Evolutionary conservation across 2,888 invertebrate genomes (phyloP).

Genomic region (Xiphydria camelus): DNA sequence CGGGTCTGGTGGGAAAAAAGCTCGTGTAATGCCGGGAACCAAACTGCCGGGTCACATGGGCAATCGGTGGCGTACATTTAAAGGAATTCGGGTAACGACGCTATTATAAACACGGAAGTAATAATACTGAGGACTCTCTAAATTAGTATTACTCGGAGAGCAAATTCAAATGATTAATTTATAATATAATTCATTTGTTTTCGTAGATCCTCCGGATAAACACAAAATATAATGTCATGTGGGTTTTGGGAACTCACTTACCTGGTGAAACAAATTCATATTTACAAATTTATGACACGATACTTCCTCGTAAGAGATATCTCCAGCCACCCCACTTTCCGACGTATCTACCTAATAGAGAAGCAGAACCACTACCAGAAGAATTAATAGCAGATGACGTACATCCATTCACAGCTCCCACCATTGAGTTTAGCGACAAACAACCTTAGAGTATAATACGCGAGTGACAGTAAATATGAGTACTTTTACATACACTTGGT

Average conservation of each 20-base stretch:
- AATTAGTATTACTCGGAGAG: background rate
- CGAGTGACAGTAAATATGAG: too few species aligned
- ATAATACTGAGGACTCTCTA: constrained; percentile 1
- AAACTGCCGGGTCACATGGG: constrained; percentile 99
- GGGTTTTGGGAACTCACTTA: constrained; percentile 78
- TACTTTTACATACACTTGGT: too few species aligned
- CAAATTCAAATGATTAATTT: background rate
- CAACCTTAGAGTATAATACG: too few species aligned
- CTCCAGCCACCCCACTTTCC: constrained; percentile 75
- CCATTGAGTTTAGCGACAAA: constrained; percentile 70
- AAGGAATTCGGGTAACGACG: constrained; percentile 62
- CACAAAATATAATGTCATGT: constrained; percentile 91
- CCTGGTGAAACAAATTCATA: constrained; percentile 83
- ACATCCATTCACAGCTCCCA: constrained; percentile 74
- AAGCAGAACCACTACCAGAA: constrained; percentile 64
- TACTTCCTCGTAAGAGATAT: constrained; percentile 66
- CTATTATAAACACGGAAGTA: background rate
- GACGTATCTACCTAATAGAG: constrained; percentile 69
- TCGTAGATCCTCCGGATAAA: constrained; percentile 88
- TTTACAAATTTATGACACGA: constrained; percentile 81
- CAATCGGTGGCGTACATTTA: constrained; percentile 62
- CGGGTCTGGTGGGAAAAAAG: constrained; percentile 84
- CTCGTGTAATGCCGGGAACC: constrained; percentile 89
- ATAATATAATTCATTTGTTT: constrained; percentile 50
- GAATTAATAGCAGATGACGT: constrained; percentile 78